Evolutionary conservation across 1,140 invertebrate genomes (phyloP).

Genomic region (Stenopsyche tienmushanensis): DNA sequence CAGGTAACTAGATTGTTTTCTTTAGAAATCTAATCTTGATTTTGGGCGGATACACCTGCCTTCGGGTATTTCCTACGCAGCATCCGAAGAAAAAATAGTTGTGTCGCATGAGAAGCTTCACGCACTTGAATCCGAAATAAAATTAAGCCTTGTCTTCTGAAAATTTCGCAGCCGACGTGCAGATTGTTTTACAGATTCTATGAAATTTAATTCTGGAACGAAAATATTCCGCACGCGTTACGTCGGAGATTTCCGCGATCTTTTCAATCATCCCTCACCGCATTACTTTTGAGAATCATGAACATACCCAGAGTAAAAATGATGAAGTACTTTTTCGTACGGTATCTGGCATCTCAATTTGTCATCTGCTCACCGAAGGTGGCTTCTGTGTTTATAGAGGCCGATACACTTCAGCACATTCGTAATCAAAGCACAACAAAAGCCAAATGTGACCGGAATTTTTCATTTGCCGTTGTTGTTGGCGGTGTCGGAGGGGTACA

Average conservation of each 20-base stretch:
- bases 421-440: constrained; percentile 41
- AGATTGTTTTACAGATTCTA: no score
- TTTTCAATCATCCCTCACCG: no score
- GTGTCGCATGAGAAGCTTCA: background rate
- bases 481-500: no score
- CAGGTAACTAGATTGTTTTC: constrained; percentile 36
- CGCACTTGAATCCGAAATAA: background rate
- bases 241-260: no score
- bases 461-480: constrained; percentile 31
- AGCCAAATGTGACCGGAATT: constrained; percentile 42
- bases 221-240: no score
- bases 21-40: constrained; percentile 36
- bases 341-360: constrained; percentile 28
- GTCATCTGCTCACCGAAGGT: constrained; percentile 27
- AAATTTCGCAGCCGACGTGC: no score
- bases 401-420: constrained; percentile 29
- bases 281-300: no score
- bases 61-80: constrained; percentile 9
- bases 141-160: background rate
- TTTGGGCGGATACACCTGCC: constrained; percentile 33
- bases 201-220: no score
- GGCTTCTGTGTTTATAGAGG: background rate
- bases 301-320: background rate
- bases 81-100: background rate
- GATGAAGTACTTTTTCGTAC: background rate